These are phyloP conservation scores for Leptogaster cylindrica DNA, from an alignment of 2,888 invertebrate species.

Conservation along the genomic window DNA sequence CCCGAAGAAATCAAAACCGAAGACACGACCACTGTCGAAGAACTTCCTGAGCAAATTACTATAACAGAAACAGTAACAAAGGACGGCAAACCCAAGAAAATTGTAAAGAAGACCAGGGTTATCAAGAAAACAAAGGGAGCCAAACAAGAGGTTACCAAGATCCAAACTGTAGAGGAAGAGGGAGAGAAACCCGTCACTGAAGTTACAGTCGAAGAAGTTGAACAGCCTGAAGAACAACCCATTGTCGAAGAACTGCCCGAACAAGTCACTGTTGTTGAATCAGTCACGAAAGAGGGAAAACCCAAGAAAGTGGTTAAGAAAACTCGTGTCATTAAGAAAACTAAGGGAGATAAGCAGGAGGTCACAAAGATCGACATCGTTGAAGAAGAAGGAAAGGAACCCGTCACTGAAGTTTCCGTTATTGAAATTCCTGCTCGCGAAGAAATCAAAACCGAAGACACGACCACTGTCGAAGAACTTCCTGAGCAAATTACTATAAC, in stretches of 20 bases:
- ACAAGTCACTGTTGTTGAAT: constrained; percentile 47
- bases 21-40: constrained; percentile 23
- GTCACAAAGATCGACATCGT: constrained; percentile 60
- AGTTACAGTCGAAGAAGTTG: constrained; percentile 54
- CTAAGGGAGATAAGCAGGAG: constrained; percentile 57
- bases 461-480: constrained; percentile 41
- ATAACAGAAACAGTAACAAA: constrained; percentile 59
- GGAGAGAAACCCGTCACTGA: constrained; percentile 57
- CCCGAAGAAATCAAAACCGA: constrained; percentile 49
- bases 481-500: constrained; percentile 54
- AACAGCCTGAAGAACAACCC: constrained; percentile 51
- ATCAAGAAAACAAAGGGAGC: constrained; percentile 55
- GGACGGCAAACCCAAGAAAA: constrained; percentile 55
- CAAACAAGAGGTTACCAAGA: constrained; percentile 56
- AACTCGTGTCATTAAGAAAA: constrained; percentile 56
- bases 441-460: constrained; percentile 42
- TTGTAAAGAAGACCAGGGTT: constrained; percentile 55
- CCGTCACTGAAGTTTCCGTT: constrained; percentile 52
- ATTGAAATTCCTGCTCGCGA: constrained; percentile 44
- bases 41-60: constrained; percentile 54
- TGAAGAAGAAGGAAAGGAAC: constrained; percentile 57
- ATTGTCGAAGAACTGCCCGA: constrained; percentile 46
- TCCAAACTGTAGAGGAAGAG: constrained; percentile 53
- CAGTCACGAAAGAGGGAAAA: constrained; percentile 51
- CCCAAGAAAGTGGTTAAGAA: constrained; percentile 51